Conservation (phyloP, 2,797 vertebrate genomes). For the Geotrypetes seraphini region DNA sequence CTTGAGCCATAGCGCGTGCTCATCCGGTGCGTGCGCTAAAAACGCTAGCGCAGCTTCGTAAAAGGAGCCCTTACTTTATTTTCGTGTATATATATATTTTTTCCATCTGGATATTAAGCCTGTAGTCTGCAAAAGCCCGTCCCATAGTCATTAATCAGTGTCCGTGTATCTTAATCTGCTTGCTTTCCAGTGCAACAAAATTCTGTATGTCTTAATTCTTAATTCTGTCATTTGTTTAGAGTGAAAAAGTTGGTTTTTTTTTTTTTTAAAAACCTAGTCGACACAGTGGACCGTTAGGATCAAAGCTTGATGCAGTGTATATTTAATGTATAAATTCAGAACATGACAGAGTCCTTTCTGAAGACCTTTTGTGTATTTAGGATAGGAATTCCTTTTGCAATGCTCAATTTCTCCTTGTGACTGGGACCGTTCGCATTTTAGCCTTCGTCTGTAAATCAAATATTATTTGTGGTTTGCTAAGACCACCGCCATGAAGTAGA, state of each 20-base stretch:
- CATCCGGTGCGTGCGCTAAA: no score
- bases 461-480: not conserved
- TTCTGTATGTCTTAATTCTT: constrained; percentile 28
- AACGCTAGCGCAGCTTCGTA: no score
- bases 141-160: no score
- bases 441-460: not conserved
- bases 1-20: no score
- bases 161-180: constrained; percentile 28
- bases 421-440: constrained; percentile 2
- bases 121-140: no score
- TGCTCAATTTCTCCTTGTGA: constrained; percentile 2
- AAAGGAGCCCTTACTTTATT: no score
- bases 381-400: constrained; percentile 8
- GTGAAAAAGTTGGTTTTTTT: constrained; percentile 30
- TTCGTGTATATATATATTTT: no score
- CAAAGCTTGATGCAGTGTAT: constrained; percentile 23
- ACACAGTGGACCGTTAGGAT: constrained; percentile 30
- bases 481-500: not conserved
- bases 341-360: constrained; percentile 13
- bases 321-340: constrained; percentile 15
- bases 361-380: constrained; percentile 11
- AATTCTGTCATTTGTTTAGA: constrained; percentile 30
- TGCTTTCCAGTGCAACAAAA: constrained; percentile 23
- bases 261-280: constrained; percentile 3
- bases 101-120: no score